A percentile compares a stretch with the other conserved stretches of the same genome.
These are phyloP conservation scores for Megalops cyprinoides DNA, from an alignment of 2,797 vertebrate species.

Conservation along the genomic window DNA sequence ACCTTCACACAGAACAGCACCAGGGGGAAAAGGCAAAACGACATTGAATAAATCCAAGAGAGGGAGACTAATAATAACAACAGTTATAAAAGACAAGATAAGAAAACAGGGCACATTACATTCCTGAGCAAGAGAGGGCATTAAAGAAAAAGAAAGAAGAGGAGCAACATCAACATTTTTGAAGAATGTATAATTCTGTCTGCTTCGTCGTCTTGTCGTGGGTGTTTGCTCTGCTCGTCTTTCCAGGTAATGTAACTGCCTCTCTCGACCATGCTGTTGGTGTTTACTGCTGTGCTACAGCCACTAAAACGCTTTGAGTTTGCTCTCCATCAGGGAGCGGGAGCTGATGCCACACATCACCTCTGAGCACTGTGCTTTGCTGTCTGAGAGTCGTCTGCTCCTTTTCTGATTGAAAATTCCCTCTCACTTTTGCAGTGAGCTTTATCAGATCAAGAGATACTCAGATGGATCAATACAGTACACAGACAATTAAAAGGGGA, in stretches of 20 bases:
- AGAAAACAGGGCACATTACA: conserved; percentile 34
- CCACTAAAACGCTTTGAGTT: conserved; percentile 16
- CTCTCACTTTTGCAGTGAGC: not conserved
- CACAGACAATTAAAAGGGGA: not conserved
- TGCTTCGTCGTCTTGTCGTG: conserved; percentile 73
- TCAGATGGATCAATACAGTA: not conserved
- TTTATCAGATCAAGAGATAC: not conserved
- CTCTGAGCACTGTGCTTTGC: not conserved
- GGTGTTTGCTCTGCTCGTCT: conserved; percentile 73
- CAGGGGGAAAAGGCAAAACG: conserved; percentile 54
- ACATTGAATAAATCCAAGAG: conserved; percentile 46
- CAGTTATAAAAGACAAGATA: conserved; percentile 37
- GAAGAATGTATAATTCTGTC: conserved; percentile 75
- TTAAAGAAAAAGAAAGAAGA: conserved; percentile 30
- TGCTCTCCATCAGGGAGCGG: conserved; percentile 5
- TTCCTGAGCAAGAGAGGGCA: conserved; percentile 31
- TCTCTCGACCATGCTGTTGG: conserved; percentile 35
- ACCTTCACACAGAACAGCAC: conserved; percentile 51
- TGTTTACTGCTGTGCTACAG: conserved; percentile 43
- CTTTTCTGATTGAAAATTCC: conserved; percentile 4
- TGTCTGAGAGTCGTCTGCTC: not conserved
- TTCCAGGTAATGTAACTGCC: conserved; percentile 72
- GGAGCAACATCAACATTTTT: conserved; percentile 49
- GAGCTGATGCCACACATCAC: not conserved
- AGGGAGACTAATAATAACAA: conserved; percentile 16